Evolutionary conservation across 2,797 vertebrate genomes (phyloP).

Genomic region (Xiphorhynchus erythropygius): DNA sequence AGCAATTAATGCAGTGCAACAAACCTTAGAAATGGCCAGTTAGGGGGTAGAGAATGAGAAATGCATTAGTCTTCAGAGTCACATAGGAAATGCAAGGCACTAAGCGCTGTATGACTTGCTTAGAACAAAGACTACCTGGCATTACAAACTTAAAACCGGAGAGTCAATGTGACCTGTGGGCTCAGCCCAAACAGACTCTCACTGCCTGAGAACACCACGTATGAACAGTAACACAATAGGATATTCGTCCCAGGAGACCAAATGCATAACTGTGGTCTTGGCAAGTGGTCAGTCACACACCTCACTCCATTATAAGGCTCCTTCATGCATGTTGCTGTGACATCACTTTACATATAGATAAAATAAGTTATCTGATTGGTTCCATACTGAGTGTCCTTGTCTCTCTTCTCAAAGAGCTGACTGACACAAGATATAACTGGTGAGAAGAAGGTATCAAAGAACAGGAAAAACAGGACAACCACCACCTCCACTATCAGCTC

Average conservation of each 20-base stretch:
- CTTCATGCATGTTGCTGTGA: neutral
- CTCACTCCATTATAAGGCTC: neutral
- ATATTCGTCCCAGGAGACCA: neutral
- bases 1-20: neutral
- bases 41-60: neutral
- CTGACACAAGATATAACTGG: neutral
- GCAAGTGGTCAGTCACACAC: neutral
- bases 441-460: neutral
- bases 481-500: neutral
- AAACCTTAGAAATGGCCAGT: neutral
- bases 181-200: neutral
- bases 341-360: neutral
- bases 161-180: neutral
- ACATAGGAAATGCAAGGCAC: neutral
- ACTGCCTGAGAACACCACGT: neutral
- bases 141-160: neutral
- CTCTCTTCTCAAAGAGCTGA: neutral
- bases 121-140: neutral
- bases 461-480: neutral
- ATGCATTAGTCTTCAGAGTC: neutral
- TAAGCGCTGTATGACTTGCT: neutral
- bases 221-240: neutral
- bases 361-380: neutral
- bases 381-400: accelerated
- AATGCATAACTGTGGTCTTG: accelerated